Evolutionary conservation across 2,888 invertebrate genomes (phyloP), one percentile per base, ranked within the genome.

Genomic region (Agonum fuliginosum): DNA sequence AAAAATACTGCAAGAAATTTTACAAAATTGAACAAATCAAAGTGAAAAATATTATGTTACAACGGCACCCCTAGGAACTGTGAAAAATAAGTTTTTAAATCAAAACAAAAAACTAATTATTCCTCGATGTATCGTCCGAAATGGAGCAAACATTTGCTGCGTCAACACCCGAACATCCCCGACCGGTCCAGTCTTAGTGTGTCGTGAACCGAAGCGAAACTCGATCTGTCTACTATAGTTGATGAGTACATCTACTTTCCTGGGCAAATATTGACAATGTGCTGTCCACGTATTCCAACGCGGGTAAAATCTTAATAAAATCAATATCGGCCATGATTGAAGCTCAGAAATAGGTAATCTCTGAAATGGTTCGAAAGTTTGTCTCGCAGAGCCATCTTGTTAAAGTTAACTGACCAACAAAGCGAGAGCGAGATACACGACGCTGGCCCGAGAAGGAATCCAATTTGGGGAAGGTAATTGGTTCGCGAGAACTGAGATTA

Each of bases 261-360:
- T 88, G 89, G 87, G 89, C 90, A 89, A 91, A 91, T 91, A 91
- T 91, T 91, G 89, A 89, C 87, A 86, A 88, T 87, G 84, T 85
- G 88, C 87, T 84, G 84, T 84, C 85, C 85, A 84, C 84, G 84
- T 84, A 84, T 82, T 83, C 72, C 20, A 81, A 80, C 82, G 83
- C 83, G 84, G 84, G 83, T 77, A 77, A 84, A 84, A 84, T 85
- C 84, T 84, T 83, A 84, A 84, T 84, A 84, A 84, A 84, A 85
- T 85, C 84, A 84, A 84, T 84, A 84, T 79, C 82, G 81, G 82
- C 82, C 82, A 82, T 82, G 81, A 82, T 83, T 82, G 81, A 80
- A 81, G 81, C 81, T 80, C 80, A 80, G 80, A 81, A 75, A 75
- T 75, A 75, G 67, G 75, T 75, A 75, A 75, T 75, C 75, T 75